Base-by-base conservation (phyloP, 2,888 invertebrate genomes). In the Lasioglossum figueresi region DNA sequence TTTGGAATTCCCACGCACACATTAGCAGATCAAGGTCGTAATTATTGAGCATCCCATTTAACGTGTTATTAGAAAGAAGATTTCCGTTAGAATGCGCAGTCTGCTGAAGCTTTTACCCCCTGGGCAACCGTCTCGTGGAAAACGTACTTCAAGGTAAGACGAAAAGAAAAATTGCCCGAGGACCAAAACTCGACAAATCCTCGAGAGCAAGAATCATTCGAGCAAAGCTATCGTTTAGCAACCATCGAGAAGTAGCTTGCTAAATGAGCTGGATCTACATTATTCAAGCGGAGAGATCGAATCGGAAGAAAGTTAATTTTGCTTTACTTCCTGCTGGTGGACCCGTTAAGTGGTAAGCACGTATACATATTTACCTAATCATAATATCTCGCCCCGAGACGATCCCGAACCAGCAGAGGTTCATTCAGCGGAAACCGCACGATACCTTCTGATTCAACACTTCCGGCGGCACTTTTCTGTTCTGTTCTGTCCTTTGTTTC, bases 321-420 rank as follows among this genome's bases (percentile, higher is more conserved):
- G 34, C 6, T 34, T 66, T 3, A 34, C 34, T 66, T 66, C 66
- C 66, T 66, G 34, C 34, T 10, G 34, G 19, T 31, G 8, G 23
- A 66, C 31, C 19, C 34, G 6, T 31, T 31, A 8, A 66, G 1
- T 10, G 31, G 6, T 31, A 34, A 66, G 6, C 66, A 34, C 27
- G 14, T 27, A 71, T 23, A n/a, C 10, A 52, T 68, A 92, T 94
- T 94, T 90, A 95, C 95, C 95, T 95, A 94, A 94, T 94, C 95
- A 95, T 95, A 95, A 94, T 95, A 95, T 91, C 93, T 91, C 91
- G 90, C 84, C 92, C 91, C 91, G 86, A 90, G 86, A 84, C 88
- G 83, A 89, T 87, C 77, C 76, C 88, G 89, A 88, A 91, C 88
- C 90, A 84, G 91, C 90, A 91, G 91, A 88, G 92, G 89, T 91